Evolutionary conservation across 2,888 invertebrate species (phyloP), one percentile per base, ranked within the genome.

Genomic region (Ochropleura plecta): DNA sequence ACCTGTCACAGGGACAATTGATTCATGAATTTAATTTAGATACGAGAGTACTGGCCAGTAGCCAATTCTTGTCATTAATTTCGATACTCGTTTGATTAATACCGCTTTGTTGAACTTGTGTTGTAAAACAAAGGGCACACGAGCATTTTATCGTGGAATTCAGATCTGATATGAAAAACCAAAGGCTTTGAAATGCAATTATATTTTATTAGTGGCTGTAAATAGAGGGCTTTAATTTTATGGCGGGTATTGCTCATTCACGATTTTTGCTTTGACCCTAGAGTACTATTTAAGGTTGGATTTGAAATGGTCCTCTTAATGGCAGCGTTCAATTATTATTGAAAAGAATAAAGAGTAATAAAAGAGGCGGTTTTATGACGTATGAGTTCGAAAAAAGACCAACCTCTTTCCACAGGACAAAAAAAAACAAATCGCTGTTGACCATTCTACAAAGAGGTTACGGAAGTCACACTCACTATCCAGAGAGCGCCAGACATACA

Each of bases 1-100:
- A 92, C 89, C 93, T 95, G 94, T 94, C 95, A 93, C 81, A 86
- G 86, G 86, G 89, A 91, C 92, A 92, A 93, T 93, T 92, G 93
- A 92, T 92, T 92, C 90, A 90, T 92, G 92, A 91, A 91, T 92
- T 90, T 90, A 91, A 92, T 93, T 92, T 90, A 86, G 86, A 89
- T 88, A 89, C 80, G 86, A 88, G 20, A 48, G 92, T 48, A 67
- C 48, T 62, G 67, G 88, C 90, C 92, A 79, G 93, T 91, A 91
- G 92, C 91, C 81, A 82, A 88, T 84, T 88, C 84, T 86, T 89
- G 91, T 90, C 90, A 90, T 89, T 92, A 90, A 90, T 91, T 90
- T 90, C 83, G 90, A 91, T 91, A 91, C 82, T 79, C 81, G 84
- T 88, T 91, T 93, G 91, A 93, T 93, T 90, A 91, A 91, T 91